These are phyloP conservation scores for Thamnophis elegans DNA, from an alignment of 2,797 vertebrate species.

Conservation along the genomic window DNA sequence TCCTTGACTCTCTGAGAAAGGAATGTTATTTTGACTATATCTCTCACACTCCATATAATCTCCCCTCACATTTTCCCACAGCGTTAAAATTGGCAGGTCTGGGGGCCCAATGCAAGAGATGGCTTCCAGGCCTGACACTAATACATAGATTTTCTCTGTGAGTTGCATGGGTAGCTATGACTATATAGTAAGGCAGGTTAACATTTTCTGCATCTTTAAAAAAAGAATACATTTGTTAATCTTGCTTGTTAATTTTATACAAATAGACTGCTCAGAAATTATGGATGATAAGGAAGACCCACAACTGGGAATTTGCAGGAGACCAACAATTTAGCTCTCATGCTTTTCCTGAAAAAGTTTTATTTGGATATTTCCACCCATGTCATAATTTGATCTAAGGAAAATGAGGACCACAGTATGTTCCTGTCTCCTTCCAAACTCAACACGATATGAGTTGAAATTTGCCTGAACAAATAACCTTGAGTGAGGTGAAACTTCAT, in stretches of 20 bases:
- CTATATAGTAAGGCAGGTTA: not conserved
- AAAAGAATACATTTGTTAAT: not conserved
- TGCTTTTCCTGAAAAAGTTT: not conserved
- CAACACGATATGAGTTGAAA: not conserved
- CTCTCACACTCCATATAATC: no score
- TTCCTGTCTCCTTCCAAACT: not conserved
- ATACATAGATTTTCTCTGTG: not conserved
- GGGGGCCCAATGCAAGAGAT: no score
- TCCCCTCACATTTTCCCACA: no score
- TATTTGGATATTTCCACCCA: not conserved
- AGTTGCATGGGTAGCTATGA: not conserved
- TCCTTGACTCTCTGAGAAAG: no score
- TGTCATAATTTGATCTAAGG: not conserved
- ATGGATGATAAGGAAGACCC: not conserved
- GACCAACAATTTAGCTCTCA: not conserved
- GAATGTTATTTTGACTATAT: no score
- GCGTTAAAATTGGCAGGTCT: no score
- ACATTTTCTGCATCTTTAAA: not conserved
- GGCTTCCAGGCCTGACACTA: no score
- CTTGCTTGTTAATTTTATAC: not conserved
- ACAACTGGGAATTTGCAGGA: not conserved
- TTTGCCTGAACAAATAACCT: slow-evolving; percentile 4
- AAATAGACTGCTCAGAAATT: not conserved
- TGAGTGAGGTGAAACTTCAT: slow-evolving; percentile 26
- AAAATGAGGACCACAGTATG: not conserved